A percentile compares a stretch with the other conserved stretches of the same genome.
These are phyloP conservation scores for Hephaestus fuliginosus DNA, from an alignment of 2,797 vertebrate species.

Conservation along the genomic window DNA sequence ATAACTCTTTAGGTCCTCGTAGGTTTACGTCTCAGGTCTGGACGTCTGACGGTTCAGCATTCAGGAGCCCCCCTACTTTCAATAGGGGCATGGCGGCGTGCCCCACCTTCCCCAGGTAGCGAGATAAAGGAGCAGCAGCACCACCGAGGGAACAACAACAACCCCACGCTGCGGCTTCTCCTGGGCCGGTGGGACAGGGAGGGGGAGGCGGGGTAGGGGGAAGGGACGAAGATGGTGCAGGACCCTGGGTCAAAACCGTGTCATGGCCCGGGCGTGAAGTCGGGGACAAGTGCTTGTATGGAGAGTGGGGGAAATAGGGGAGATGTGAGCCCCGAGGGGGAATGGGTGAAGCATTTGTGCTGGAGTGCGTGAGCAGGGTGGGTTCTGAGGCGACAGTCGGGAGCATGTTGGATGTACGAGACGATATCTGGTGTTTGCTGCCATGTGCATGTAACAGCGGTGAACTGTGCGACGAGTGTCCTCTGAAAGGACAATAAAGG, in stretches of 20 bases:
- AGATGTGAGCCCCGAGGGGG: conserved; percentile 64
- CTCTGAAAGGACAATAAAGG: conserved; percentile 52
- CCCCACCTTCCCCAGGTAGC: conserved; percentile 91
- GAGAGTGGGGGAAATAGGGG: conserved; percentile 71
- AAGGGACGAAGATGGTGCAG: conserved; percentile 60
- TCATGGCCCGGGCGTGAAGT: not conserved
- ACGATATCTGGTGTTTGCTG: conserved; percentile 25
- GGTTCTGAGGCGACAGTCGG: conserved; percentile 73
- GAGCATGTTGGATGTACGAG: conserved; percentile 38
- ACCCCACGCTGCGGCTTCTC: conserved; percentile 77
- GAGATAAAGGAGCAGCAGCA: conserved; percentile 82
- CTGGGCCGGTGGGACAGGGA: conserved; percentile 70
- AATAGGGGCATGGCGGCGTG: conserved; percentile 88
- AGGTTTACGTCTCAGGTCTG: conserved; percentile 84
- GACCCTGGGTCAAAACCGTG: conserved; percentile 63
- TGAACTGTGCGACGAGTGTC: conserved; percentile 54
- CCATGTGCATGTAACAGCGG: conserved; percentile 38
- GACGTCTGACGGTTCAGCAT: conserved; percentile 85
- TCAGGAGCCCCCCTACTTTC: conserved; percentile 88
- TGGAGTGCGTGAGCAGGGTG: conserved; percentile 37
- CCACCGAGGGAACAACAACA: conserved; percentile 83
- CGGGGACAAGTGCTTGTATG: conserved; percentile 39
- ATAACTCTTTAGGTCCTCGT: conserved; percentile 35
- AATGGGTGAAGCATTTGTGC: not conserved
- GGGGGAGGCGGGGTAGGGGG: conserved; percentile 69